Evolutionary conservation across 2,888 invertebrate genomes (phyloP).

Genomic region (Drosophila trichaetosa): DNA sequence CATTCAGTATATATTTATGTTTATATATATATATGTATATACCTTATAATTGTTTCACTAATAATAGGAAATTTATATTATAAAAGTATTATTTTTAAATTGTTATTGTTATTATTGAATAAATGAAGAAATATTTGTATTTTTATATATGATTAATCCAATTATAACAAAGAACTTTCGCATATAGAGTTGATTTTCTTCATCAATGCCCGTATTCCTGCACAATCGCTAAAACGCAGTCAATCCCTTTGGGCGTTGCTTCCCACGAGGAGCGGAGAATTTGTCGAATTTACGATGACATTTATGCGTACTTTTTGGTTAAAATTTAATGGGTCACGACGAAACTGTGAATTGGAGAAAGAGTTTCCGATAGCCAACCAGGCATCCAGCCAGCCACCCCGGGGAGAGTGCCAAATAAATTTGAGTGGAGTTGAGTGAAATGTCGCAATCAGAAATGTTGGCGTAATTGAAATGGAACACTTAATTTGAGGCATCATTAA

Average conservation of each 20-base stretch:
- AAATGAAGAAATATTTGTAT: not conserved
- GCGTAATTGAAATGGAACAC: constrained; percentile 63
- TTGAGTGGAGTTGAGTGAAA: constrained; percentile 62
- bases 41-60: not conserved
- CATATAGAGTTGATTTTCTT: not conserved
- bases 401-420: constrained; percentile 74
- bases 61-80: not conserved
- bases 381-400: constrained; percentile 29
- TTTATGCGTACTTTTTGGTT: constrained; percentile 71
- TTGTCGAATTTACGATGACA: constrained; percentile 81
- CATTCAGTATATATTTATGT: not conserved
- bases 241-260: constrained; percentile 49
- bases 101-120: too few relatives aligned
- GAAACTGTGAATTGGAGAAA: constrained; percentile 23
- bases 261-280: constrained; percentile 45
- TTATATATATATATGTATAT: too few relatives aligned
- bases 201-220: not conserved
- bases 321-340: constrained; percentile 49
- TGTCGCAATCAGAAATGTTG: constrained; percentile 34
- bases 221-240: not conserved
- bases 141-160: not conserved
- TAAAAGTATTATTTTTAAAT: not conserved
- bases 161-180: not conserved
- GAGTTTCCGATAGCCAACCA: constrained; percentile 33
- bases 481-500: constrained; percentile 79